Conservation (phyloP, 2,888 invertebrate genomes). For the Pilophorus perplexus region DNA sequence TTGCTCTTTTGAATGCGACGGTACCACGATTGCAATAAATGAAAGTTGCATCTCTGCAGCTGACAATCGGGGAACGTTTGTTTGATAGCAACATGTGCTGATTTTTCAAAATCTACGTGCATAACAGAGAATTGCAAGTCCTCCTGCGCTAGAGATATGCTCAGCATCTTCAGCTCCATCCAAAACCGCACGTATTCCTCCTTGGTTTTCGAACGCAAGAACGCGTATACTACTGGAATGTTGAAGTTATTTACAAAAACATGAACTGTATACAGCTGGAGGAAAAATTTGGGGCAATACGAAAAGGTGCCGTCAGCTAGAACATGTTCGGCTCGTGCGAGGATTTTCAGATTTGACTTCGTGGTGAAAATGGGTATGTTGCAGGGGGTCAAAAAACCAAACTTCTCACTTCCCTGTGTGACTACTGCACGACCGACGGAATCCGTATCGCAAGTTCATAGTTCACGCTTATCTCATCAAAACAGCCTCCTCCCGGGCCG, state of each 20-base stretch:
- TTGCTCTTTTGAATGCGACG: no score
- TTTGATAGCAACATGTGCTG: not conserved
- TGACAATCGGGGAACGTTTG: slow-evolving; percentile 4
- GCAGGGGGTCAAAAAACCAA: no score
- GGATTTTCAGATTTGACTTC: slow-evolving; percentile 4
- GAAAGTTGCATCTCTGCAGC: no score
- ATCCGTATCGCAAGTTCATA: not conserved
- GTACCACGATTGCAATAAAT: no score
- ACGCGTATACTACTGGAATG: slow-evolving; percentile 4
- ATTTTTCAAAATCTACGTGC: no score
- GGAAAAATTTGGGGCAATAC: slow-evolving; percentile 3
- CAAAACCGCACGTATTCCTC: no score
- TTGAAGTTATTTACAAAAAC: slow-evolving; percentile 4
- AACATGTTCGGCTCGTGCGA: no score
- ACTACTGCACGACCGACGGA: not conserved
- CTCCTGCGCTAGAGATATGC: no score
- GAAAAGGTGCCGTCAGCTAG: slow-evolving; percentile 1
- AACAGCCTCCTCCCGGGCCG: slow-evolving; percentile 4
- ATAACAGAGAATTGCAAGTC: no score
- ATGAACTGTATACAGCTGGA: no score
- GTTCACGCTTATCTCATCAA: slow-evolving; percentile 5
- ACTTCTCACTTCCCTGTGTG: not conserved
- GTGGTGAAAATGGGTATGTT: slow-evolving; percentile 4
- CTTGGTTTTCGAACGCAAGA: no score
- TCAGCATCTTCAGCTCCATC: no score